These are phyloP conservation scores for Phasianus colchicus DNA, from an alignment of 2,113 vertebrate species.

Conservation along the genomic window DNA sequence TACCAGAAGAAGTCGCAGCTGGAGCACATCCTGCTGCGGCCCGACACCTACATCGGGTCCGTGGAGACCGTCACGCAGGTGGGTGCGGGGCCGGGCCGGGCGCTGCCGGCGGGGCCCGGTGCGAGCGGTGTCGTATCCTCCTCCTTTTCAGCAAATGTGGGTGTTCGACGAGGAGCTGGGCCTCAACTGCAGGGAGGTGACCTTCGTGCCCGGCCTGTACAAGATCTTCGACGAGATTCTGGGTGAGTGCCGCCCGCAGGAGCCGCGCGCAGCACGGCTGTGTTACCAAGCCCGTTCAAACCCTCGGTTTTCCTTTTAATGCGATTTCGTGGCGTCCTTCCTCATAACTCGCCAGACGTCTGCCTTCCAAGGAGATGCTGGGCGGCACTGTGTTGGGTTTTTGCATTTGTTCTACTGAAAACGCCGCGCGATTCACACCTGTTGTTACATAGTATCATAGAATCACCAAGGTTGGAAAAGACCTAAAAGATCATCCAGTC, in stretches of 20 bases:
- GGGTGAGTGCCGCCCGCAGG: conserved; percentile 78
- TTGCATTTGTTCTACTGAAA: neutral
- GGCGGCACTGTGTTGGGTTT: neutral
- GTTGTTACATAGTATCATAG: no score
- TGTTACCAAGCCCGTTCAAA: neutral
- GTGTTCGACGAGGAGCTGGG: conserved; percentile 91
- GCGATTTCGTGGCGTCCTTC: neutral
- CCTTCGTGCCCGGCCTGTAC: conserved; percentile 96
- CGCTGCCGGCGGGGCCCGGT: neutral
- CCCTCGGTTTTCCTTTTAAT: neutral
- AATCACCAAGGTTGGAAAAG: no score
- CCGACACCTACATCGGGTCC: conserved; percentile 97
- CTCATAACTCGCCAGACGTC: neutral
- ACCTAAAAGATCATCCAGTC: no score
- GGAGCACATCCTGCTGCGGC: conserved; percentile 98
- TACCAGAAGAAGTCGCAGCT: conserved; percentile 99
- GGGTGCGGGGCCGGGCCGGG: conserved; percentile 65
- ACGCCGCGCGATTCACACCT: neutral
- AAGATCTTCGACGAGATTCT: conserved; percentile 99
- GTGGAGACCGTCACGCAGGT: conserved; percentile 95
- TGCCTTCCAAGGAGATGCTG: neutral
- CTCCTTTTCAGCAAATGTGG: conserved; percentile 93
- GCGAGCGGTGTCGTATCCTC: neutral
- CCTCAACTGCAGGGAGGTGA: conserved; percentile 92
- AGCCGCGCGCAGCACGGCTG: no score